These are phyloP conservation scores for Indicator maculatus DNA, from an alignment of 2,113 vertebrate species.

Conservation along the genomic window DNA sequence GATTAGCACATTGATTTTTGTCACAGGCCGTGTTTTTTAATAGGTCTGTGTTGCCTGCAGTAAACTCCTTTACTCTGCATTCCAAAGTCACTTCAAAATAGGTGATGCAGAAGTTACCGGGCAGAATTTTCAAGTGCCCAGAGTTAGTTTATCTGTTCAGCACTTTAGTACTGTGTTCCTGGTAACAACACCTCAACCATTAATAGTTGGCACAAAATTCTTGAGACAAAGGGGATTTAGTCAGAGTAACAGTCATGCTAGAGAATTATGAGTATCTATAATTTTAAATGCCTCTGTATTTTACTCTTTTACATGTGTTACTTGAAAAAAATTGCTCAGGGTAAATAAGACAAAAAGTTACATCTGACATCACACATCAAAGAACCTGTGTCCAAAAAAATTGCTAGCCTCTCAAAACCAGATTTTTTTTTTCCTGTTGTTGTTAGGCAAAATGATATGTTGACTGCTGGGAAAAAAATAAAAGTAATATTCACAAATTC, in stretches of 20 bases:
- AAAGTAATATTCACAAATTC: background rate
- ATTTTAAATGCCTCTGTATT: background rate
- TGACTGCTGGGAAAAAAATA: background rate
- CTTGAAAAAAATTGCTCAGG: background rate
- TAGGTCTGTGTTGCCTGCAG: conserved; percentile 70
- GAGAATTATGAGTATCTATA: background rate
- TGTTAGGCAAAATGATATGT: background rate
- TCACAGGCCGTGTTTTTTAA: conserved; percentile 80
- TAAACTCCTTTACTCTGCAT: conserved; percentile 49
- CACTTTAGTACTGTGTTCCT: background rate
- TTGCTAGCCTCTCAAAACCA: background rate
- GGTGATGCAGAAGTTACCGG: conserved; percentile 35
- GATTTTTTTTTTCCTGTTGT: background rate
- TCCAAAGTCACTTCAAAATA: conserved; percentile 38
- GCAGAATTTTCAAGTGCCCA: conserved; percentile 57
- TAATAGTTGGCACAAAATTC: background rate
- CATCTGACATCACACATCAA: background rate
- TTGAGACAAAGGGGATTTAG: background rate
- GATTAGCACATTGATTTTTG: conserved; percentile 83
- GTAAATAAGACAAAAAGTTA: background rate
- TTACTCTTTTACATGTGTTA: background rate
- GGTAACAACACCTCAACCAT: background rate
- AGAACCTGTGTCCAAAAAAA: background rate
- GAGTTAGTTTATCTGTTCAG: background rate
- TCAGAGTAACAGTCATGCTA: background rate